These are phyloP conservation scores for Atherinosoma microstoma DNA, from an alignment of 2,797 vertebrate genomes.

Conservation along the genomic window DNA sequence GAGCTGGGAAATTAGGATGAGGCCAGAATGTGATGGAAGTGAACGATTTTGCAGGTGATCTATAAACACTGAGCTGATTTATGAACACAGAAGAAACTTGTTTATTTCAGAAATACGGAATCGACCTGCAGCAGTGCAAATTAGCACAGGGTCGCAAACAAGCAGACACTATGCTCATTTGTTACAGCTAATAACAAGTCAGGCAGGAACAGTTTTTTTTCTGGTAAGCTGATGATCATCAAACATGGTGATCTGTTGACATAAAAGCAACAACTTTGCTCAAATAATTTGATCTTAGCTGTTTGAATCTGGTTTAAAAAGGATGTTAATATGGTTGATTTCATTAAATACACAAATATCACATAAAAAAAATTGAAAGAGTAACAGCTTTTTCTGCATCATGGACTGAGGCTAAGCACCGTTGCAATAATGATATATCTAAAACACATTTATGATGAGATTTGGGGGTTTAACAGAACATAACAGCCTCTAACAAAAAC, in stretches of 20 bases:
- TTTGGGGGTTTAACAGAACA: not conserved
- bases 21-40: no score
- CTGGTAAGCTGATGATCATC: not conserved
- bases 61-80: no score
- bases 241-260: not conserved
- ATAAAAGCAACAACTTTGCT: not conserved
- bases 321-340: not conserved
- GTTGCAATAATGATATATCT: not conserved
- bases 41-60: no score
- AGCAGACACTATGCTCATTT: no score
- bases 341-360: not conserved
- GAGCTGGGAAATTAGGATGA: not conserved
- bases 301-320: no score
- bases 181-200: no score
- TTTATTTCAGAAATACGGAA: no score
- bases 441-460: not conserved
- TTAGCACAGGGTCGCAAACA: no score
- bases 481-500: not conserved
- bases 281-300: not conserved
- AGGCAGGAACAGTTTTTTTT: not conserved
- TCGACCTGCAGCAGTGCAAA: no score
- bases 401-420: not conserved
- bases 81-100: no score
- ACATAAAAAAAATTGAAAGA: not conserved
- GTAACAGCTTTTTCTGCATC: no score